phyloP scores from a whole-genome alignment of 2,888 invertebrate species.

The Tethea ocularis region DNA sequence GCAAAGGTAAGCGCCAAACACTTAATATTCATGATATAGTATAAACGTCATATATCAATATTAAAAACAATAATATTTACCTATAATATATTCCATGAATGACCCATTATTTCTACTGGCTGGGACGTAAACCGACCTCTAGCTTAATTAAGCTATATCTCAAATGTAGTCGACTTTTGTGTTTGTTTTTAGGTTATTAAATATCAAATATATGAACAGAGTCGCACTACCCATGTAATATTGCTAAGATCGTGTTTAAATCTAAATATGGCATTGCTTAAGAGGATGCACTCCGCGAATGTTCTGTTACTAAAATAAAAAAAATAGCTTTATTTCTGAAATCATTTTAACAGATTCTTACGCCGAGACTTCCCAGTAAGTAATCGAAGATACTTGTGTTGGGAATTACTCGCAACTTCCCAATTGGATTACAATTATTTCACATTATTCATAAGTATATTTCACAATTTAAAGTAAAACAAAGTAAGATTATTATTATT shows the following conservation, averaged over 20 bases:
- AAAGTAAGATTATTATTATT: no score
- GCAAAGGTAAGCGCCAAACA: slow-evolving; percentile 26
- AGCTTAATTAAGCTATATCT: slow-evolving; percentile 32
- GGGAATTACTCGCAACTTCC: no score
- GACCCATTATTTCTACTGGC: slow-evolving; percentile 25
- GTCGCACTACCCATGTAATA: neutral
- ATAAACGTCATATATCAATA: slow-evolving; percentile 24
- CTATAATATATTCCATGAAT: slow-evolving; percentile 33
- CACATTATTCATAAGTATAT: no score
- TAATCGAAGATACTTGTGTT: no score
- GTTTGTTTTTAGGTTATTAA: no score
- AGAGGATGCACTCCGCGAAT: no score
- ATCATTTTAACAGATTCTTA: no score
- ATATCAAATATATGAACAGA: neutral
- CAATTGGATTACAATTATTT: no score
- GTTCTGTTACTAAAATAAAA: no score
- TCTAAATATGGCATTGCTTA: neutral
- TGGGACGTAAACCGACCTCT: slow-evolving; percentile 22
- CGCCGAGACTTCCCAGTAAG: no score
- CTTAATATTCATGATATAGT: slow-evolving; percentile 27
- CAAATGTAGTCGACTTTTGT: slow-evolving; percentile 15
- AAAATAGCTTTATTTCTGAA: no score
- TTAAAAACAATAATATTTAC: slow-evolving; percentile 34
- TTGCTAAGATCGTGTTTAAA: neutral
- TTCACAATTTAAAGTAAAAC: no score